phyloP scores from a whole-genome alignment of 1,140 invertebrate genomes.

The Geopemphigus sp. region DNA sequence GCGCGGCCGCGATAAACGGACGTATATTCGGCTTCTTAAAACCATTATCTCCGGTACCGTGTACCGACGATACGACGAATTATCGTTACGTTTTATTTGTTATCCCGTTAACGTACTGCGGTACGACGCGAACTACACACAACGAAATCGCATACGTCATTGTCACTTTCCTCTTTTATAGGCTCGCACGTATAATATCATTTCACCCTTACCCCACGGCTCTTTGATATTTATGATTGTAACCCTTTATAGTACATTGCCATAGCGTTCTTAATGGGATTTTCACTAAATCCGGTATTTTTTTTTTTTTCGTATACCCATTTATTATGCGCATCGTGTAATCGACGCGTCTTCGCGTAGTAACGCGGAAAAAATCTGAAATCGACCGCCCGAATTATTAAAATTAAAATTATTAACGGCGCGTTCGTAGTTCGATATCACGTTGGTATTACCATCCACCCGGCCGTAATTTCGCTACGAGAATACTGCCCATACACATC shows the following conservation, averaged over 20 bases:
- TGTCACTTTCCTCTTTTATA: slow-evolving; percentile 36
- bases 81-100: not conserved
- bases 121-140: not conserved
- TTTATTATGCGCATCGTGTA: not conserved
- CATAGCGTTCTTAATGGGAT: slow-evolving; percentile 37
- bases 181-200: slow-evolving; percentile 4
- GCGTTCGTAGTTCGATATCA: no score
- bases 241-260: slow-evolving; percentile 41
- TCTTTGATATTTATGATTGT: slow-evolving; percentile 42
- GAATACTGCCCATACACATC: no score
- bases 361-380: not conserved
- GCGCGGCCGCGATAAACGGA: not conserved
- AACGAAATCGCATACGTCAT: slow-evolving; percentile 47
- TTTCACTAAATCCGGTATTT: slow-evolving; percentile 8
- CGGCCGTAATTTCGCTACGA: no score
- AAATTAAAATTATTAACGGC: no score
- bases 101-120: slow-evolving; percentile 5
- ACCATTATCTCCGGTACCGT: slow-evolving; percentile 21
- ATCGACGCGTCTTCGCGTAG: not conserved
- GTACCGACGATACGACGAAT: slow-evolving; percentile 14
- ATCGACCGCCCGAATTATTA: no score
- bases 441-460: no score
- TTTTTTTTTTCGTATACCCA: slow-evolving; percentile 4
- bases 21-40: slow-evolving; percentile 14
- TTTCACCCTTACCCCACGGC: slow-evolving; percentile 20